Base-by-base conservation (phyloP, 2,888 invertebrate species). In the Pelosia muscerda region DNA sequence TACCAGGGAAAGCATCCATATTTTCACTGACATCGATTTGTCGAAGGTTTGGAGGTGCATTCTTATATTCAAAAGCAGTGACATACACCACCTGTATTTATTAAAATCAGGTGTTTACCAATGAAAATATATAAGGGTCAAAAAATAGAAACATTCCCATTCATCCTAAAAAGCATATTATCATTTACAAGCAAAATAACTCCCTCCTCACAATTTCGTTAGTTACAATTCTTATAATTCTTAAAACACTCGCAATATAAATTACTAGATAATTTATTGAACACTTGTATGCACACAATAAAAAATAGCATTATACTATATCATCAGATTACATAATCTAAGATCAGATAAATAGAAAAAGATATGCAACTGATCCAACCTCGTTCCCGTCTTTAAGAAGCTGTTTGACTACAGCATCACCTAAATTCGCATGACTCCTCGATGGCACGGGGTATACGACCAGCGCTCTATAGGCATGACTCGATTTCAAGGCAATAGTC, bases 361-460 rank as follows among this genome's bases (percentile, higher is more conserved):
- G n/a, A 54, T 4, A 54, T 23, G 11, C 3, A 54, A 54, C 53
- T 8, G 1, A n/a, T 76, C 74, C 57, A 15, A 88, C 89, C 84
- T 89, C 86, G 71, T 88, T 84, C 2, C 88, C 88, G 64, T 84
- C 87, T 19, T 82, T 79, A 6, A 88, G 54, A 19, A 90, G 70
- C 19, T 82, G 72, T 63, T 77, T 81, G 4, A 86, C 84, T 9
- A 84, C 68, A 13, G 82, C 88, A 13, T 85, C 79, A 4, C 88
- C 88, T 0, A 89, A 79, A 26, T 81, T 86, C 1, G 69, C 66
- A 63, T 89, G 88, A 63, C 88, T 89, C 25, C 60, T 84, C 2
- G 82, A 71, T 0, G 87, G 84, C 63, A 83, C 65, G 0, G 83
- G 84, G 38, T 84, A 88, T 2, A 85, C 80, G 3, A 83, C 83